Percentiles rank a stretch among this genome's conserved stretches.
phyloP scores from a whole-genome alignment of 2,797 vertebrate species.

The Apodemus agrarius region DNA sequence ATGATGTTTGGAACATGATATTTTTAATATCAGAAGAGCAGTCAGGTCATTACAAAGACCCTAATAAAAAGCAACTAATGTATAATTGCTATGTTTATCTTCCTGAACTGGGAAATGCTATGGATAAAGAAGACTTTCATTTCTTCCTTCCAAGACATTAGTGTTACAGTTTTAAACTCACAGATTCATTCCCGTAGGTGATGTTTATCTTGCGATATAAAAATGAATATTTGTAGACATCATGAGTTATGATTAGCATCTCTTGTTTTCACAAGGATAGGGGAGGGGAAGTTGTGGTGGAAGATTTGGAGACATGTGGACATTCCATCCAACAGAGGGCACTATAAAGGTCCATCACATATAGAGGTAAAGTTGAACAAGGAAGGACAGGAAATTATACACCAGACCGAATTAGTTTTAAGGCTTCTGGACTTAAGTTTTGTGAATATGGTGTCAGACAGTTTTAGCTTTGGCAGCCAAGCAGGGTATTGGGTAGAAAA shows the following conservation, averaged over 20 bases:
- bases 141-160: conserved; percentile 10
- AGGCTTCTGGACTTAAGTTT: conserved; percentile 78
- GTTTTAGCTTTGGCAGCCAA: conserved; percentile 75
- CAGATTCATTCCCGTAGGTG: not conserved
- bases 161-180: not conserved
- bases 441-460: conserved; percentile 75
- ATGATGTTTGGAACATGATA: conserved; percentile 31
- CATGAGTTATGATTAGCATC: not conserved
- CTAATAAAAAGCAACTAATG: conserved; percentile 62
- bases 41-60: conserved; percentile 41
- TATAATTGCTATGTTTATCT: conserved; percentile 49
- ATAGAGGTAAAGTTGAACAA: conserved; percentile 53
- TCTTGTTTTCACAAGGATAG: not conserved
- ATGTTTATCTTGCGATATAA: conserved; percentile 38
- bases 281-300: not conserved
- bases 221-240: conserved; percentile 12
- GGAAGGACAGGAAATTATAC: conserved; percentile 78
- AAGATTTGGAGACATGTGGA: not conserved
- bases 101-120: conserved; percentile 28
- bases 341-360: not conserved
- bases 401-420: conserved; percentile 77
- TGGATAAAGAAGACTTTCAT: conserved; percentile 48
- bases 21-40: conserved; percentile 57
- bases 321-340: not conserved
- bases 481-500: conserved; percentile 51